Evolutionary conservation across 2,797 vertebrate genomes (phyloP).

Genomic region (Coregonus sp.): DNA sequence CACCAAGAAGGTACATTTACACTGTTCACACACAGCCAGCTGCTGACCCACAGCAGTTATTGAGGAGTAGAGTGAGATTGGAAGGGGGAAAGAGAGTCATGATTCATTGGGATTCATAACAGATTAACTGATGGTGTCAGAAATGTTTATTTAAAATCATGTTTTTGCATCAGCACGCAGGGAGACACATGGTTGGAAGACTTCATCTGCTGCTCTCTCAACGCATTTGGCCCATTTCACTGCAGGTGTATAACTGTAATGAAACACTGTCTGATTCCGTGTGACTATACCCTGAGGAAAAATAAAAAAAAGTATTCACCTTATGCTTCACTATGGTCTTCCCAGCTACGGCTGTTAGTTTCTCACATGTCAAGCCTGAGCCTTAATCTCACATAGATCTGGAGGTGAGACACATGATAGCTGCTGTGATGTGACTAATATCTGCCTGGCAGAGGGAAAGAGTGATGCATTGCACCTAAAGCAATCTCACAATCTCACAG

Average conservation of each 20-base stretch:
- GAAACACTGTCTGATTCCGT: too few species aligned
- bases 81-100: neutral
- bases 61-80: neutral
- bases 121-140: neutral
- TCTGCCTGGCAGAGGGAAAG: neutral
- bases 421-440: constrained; percentile 7
- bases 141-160: neutral
- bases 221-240: too few species aligned
- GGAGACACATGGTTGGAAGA: neutral
- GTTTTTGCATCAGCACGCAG: neutral
- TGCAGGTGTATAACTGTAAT: too few species aligned
- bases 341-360: neutral
- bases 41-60: neutral
- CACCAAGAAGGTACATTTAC: neutral
- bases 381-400: neutral
- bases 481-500: neutral
- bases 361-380: constrained; percentile 11
- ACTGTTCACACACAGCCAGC: constrained; percentile 5
- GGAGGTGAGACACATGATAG: constrained; percentile 1
- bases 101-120: neutral
- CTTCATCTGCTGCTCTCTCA: neutral
- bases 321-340: neutral
- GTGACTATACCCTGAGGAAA: neutral
- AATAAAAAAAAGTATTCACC: too few species aligned
- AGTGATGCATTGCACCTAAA: constrained; percentile 16